Evolutionary conservation across 2,888 invertebrate genomes (phyloP).

Genomic region (Leptinotarsa tumamoca): DNA sequence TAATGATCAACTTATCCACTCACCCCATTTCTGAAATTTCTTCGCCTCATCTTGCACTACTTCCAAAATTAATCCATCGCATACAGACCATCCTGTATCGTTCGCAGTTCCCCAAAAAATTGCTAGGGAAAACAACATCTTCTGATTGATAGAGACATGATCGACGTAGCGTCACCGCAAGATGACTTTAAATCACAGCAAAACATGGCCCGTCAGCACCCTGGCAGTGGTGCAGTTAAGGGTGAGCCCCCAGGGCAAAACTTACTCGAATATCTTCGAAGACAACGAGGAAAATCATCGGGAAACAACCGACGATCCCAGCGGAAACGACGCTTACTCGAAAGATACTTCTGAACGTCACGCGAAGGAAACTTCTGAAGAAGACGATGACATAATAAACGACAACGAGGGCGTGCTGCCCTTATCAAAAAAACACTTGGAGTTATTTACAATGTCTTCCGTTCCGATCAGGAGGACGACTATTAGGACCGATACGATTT

Average conservation of each 20-base stretch:
- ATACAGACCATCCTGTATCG: background rate
- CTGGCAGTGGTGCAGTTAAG: constrained; percentile 65
- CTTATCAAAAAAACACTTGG: constrained; percentile 58
- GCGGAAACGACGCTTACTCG: background rate
- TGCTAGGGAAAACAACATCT: constrained; percentile 1
- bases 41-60: too few relatives aligned
- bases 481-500: constrained; percentile 63
- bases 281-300: constrained; percentile 41
- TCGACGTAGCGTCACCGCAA: constrained; percentile 16
- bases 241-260: constrained; percentile 63
- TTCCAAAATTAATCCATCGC: background rate
- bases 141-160: constrained; percentile 36
- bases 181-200: constrained; percentile 66
- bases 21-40: too few relatives aligned
- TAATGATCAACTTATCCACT: too few relatives aligned
- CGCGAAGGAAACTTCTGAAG: constrained; percentile 6
- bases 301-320: constrained; percentile 7
- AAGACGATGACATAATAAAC: constrained; percentile 9
- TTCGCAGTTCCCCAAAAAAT: background rate
- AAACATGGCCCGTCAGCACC: constrained; percentile 66
- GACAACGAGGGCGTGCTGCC: constrained; percentile 53
- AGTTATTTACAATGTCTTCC: constrained; percentile 59
- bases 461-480: constrained; percentile 48
- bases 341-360: constrained; percentile 9
- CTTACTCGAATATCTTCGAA: constrained; percentile 61